A percentile compares a stretch with the other conserved stretches of the same genome.
These are phyloP conservation scores for Coleophora deauratella DNA, from an alignment of 2,888 invertebrate genomes.

Conservation along the genomic window DNA sequence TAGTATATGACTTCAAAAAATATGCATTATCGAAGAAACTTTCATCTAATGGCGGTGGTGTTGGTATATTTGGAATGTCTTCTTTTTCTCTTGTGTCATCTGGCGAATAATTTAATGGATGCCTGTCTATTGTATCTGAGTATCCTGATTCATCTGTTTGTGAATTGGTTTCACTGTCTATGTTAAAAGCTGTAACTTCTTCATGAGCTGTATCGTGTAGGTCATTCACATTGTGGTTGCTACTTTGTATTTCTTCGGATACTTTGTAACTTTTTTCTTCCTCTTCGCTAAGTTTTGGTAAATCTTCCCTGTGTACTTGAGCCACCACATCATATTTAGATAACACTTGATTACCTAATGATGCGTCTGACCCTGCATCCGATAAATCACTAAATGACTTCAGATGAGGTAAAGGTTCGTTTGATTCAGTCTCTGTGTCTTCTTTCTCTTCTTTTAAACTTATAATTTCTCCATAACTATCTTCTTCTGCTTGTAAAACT, in stretches of 20 bases:
- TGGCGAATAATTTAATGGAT: constrained; percentile 36
- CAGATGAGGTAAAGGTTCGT: constrained; percentile 36
- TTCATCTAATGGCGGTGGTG: constrained; percentile 33
- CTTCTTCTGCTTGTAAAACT: constrained; percentile 66
- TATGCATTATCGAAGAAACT: constrained; percentile 36
- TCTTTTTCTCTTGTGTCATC: constrained; percentile 36
- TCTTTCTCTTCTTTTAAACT: constrained; percentile 45
- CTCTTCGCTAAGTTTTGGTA: constrained; percentile 53
- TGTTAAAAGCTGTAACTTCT: constrained; percentile 44
- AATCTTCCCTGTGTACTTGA: constrained; percentile 73
- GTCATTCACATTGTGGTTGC: constrained; percentile 9
- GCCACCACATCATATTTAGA: constrained; percentile 74
- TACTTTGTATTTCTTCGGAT: constrained; percentile 15
- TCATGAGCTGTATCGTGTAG: constrained; percentile 29
- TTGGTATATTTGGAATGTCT: constrained; percentile 43
- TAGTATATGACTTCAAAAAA: constrained; percentile 34
- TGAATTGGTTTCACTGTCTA: constrained; percentile 54
- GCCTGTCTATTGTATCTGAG: constrained; percentile 58
- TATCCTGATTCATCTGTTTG: constrained; percentile 65
- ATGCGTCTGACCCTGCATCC: constrained; percentile 61
- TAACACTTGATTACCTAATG: constrained; percentile 54
- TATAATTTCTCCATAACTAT: constrained; percentile 48
- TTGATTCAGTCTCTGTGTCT: constrained; percentile 17
- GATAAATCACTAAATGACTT: constrained; percentile 58
- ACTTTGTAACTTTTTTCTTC: constrained; percentile 40